Evolutionary conservation across 2,797 vertebrate genomes (phyloP).

Genomic region (Dermochelys coriacea): DNA sequence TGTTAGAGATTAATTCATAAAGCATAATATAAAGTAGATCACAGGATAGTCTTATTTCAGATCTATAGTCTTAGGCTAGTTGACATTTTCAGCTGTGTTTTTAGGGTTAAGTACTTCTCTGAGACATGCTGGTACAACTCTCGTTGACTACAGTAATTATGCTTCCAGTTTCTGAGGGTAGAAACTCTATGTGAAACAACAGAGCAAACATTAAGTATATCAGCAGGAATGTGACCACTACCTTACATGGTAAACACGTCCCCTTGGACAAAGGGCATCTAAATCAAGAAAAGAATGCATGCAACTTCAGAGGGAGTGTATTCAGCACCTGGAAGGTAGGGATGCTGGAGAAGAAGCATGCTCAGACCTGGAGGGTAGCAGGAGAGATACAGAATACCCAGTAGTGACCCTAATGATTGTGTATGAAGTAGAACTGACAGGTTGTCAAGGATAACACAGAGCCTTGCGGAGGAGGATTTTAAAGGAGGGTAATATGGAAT

Average conservation of each 20-base stretch:
- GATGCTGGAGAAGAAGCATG: fast-evolving
- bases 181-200: neutral
- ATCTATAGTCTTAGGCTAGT: neutral
- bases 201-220: neutral
- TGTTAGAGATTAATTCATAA: neutral
- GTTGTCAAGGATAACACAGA: neutral
- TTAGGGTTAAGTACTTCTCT: fast-evolving
- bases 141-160: neutral
- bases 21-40: neutral
- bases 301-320: neutral
- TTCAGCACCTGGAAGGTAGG: neutral
- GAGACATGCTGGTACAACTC: neutral
- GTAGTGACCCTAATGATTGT: neutral
- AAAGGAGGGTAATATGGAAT: neutral
- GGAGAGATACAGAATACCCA: neutral
- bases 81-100: neutral
- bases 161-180: neutral
- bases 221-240: neutral
- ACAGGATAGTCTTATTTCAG: neutral
- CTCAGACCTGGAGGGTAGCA: neutral
- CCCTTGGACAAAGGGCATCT: neutral
- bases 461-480: neutral
- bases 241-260: neutral
- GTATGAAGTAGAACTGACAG: neutral
- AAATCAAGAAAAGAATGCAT: neutral